A percentile compares a stretch with the other conserved stretches of the same genome.
phyloP scores from a whole-genome alignment of 2,888 invertebrate species.

The Pachymerium ferrugineum region DNA sequence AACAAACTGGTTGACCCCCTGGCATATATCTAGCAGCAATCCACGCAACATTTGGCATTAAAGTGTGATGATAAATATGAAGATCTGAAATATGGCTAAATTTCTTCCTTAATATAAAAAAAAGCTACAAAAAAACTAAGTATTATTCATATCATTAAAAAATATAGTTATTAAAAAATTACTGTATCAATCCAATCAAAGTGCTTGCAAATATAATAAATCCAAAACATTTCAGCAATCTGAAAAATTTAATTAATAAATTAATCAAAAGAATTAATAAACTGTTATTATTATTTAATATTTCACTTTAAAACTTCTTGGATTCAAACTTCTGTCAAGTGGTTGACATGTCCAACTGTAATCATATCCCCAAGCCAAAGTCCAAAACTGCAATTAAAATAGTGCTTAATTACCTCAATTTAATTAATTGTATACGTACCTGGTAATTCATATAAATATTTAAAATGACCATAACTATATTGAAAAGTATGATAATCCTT shows the following conservation, averaged over 20 bases:
- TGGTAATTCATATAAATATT: conserved; percentile 88
- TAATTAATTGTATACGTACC: conserved; percentile 55
- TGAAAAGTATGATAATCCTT: conserved; percentile 72
- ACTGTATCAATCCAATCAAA: conserved; percentile 11
- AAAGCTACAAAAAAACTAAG: conserved; percentile 65
- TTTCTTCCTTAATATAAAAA: conserved; percentile 92
- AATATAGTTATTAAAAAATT: neutral
- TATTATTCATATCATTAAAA: no score
- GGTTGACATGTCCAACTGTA: neutral
- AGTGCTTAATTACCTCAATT: neutral
- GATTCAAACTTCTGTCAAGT: neutral
- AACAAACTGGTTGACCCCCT: conserved; percentile 65
- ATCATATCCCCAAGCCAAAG: neutral
- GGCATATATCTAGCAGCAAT: conserved; percentile 93
- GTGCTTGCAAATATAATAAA: neutral
- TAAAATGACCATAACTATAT: conserved; percentile 80
- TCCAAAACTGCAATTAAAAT: neutral
- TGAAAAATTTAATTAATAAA: no score
- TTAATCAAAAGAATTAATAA: conserved; percentile 18
- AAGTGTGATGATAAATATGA: conserved; percentile 93
- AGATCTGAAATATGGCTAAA: conserved; percentile 86
- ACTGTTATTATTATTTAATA: conserved; percentile 31
- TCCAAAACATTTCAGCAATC: neutral
- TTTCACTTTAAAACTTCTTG: neutral
- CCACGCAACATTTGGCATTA: conserved; percentile 96